These are phyloP conservation scores for Pogonophryne albipinna DNA, from an alignment of 2,797 vertebrate genomes.

Conservation along the genomic window DNA sequence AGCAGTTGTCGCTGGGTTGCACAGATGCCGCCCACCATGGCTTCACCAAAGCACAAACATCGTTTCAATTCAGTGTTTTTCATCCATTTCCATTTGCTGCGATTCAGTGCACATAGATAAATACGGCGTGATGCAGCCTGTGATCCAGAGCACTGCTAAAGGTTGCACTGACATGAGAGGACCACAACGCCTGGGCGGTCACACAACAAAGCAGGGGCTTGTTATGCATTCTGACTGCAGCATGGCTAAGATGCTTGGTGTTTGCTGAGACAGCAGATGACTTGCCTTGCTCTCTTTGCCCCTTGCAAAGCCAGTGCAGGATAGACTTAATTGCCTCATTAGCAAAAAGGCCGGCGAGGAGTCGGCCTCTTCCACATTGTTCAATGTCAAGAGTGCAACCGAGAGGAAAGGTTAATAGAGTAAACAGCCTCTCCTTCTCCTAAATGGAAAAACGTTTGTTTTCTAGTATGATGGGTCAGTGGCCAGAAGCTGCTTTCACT, in stretches of 20 bases:
- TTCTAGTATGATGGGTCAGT: constrained; percentile 50
- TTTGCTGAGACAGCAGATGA: constrained; percentile 86
- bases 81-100: constrained; percentile 44
- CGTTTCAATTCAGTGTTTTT: constrained; percentile 38
- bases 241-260: constrained; percentile 64
- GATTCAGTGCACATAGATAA: constrained; percentile 50
- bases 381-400: constrained; percentile 84
- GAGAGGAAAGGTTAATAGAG: constrained; percentile 84
- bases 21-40: not conserved
- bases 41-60: constrained; percentile 26
- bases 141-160: constrained; percentile 60
- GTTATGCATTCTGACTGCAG: constrained; percentile 69
- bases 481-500: constrained; percentile 58
- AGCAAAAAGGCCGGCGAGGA: constrained; percentile 79
- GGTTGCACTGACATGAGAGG: constrained; percentile 43
- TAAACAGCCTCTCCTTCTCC: constrained; percentile 74
- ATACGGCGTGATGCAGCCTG: constrained; percentile 33
- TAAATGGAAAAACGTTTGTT: constrained; percentile 70
- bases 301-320: constrained; percentile 74
- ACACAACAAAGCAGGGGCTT: constrained; percentile 44
- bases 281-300: constrained; percentile 70
- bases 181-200: constrained; percentile 31
- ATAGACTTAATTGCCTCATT: constrained; percentile 87
- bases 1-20: constrained; percentile 4
- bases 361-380: constrained; percentile 78